Conservation (phyloP, 2,797 vertebrate genomes). For the Karalla daura region DNA sequence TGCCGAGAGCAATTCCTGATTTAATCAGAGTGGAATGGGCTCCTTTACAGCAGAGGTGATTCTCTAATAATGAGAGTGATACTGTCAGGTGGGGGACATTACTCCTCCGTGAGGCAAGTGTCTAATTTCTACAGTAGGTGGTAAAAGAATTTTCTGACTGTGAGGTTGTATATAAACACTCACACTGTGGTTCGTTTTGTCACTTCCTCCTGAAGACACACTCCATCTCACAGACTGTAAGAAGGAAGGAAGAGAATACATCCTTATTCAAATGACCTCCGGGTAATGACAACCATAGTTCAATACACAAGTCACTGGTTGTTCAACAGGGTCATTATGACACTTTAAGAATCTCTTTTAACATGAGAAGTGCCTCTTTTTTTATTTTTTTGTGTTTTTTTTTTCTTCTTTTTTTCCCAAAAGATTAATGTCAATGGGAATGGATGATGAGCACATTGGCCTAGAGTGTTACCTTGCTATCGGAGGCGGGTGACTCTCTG, state of each 20-base stretch:
- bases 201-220: constrained; percentile 89
- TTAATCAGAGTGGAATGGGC: constrained; percentile 58
- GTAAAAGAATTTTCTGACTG: constrained; percentile 55
- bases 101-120: constrained; percentile 63
- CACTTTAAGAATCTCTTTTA: constrained; percentile 12
- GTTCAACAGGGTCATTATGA: constrained; percentile 47
- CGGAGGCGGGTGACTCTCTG: constrained; percentile 92
- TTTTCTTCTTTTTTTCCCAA: constrained; percentile 2
- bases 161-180: constrained; percentile 83
- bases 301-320: constrained; percentile 41
- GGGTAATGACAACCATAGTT: constrained; percentile 50
- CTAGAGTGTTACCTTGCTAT: constrained; percentile 90
- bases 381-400: neutral
- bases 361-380: constrained; percentile 44
- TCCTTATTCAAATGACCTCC: constrained; percentile 71
- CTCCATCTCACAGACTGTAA: constrained; percentile 88
- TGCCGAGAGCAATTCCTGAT: constrained; percentile 34
- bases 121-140: constrained; percentile 39
- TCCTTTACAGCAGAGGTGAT: constrained; percentile 48
- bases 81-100: constrained; percentile 46
- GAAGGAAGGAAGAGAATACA: constrained; percentile 78
- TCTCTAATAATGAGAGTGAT: constrained; percentile 46
- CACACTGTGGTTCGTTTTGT: constrained; percentile 89
- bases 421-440: constrained; percentile 40
- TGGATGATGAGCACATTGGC: constrained; percentile 7